These are phyloP conservation scores for Aphidius ervi DNA, from an alignment of 1,140 invertebrate species.

Conservation along the genomic window DNA sequence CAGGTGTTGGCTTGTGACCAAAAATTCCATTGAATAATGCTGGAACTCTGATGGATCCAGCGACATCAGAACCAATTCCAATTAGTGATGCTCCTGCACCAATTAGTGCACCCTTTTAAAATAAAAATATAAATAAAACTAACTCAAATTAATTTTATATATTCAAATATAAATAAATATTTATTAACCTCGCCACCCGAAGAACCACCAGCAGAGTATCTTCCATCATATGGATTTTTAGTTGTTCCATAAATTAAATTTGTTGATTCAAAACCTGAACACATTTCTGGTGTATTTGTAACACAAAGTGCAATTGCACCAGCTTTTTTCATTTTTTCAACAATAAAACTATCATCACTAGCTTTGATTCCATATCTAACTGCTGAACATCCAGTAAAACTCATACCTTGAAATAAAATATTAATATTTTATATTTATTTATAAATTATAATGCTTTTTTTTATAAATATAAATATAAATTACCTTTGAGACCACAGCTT, in stretches of 20 bases:
- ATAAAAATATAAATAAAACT: neutral
- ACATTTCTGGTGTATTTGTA: conserved; percentile 80
- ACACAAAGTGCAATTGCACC: conserved; percentile 76
- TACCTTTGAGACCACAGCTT: conserved; percentile 64
- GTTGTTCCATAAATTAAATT: conserved; percentile 71
- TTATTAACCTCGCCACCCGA: conserved; percentile 67
- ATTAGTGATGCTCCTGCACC: conserved; percentile 70
- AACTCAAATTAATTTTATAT: neutral
- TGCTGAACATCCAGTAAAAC: conserved; percentile 62
- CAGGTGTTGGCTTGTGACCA: conserved; percentile 78
- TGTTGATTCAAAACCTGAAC: conserved; percentile 63
- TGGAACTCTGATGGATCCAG: conserved; percentile 81
- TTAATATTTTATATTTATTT: neutral
- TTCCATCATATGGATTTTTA: conserved; percentile 73
- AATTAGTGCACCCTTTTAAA: conserved; percentile 60
- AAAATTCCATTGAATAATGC: conserved; percentile 82
- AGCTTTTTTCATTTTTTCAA: conserved; percentile 58
- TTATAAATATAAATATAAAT: neutral
- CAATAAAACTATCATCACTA: conserved; percentile 59
- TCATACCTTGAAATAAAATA: conserved; percentile 54
- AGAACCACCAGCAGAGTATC: conserved; percentile 66
- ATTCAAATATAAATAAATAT: neutral
- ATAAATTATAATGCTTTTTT: neutral
- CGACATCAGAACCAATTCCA: conserved; percentile 83
- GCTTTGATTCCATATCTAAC: conserved; percentile 57